Evolutionary conservation across 30 jellyfish, hydroid and myxozoan genomes (phyloP).

Genomic region (Hydractinia symbiolongicarpus): DNA sequence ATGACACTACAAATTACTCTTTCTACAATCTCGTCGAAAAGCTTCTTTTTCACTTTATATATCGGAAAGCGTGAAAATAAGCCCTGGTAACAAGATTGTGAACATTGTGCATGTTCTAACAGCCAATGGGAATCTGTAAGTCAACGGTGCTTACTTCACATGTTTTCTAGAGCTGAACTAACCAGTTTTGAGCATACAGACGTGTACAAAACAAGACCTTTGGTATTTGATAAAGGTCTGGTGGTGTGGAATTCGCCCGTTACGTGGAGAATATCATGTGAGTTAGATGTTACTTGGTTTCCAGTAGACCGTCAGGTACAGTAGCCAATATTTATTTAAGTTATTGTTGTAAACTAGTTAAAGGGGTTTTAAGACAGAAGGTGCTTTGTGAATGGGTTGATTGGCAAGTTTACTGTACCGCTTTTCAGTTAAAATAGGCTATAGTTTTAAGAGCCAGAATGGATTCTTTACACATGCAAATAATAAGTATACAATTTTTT

Average conservation of each 20-base stretch:
- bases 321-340: not conserved
- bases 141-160: too few relatives aligned
- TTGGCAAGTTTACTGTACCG: not conserved
- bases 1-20: too few relatives aligned
- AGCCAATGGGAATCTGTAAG: too few relatives aligned
- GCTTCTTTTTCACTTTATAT: too few relatives aligned
- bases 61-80: too few relatives aligned
- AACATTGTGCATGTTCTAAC: too few relatives aligned
- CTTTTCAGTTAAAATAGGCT: too few relatives aligned
- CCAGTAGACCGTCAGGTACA: constrained; percentile 58
- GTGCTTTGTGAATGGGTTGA: not conserved
- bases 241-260: constrained; percentile 68
- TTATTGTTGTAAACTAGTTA: too few relatives aligned
- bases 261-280: constrained; percentile 46
- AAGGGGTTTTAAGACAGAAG: not conserved
- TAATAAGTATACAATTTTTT: not conserved
- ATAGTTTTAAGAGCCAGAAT: too few relatives aligned
- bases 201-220: constrained; percentile 48
- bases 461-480: not conserved
- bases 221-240: constrained; percentile 24
- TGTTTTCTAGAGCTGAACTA: constrained; percentile 18
- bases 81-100: too few relatives aligned
- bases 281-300: constrained; percentile 54
- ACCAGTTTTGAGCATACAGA: constrained; percentile 38
- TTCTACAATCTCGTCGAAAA: too few relatives aligned